These are phyloP conservation scores for Leptobrachium leishanense DNA, from an alignment of 2,113 vertebrate species.

Conservation along the genomic window DNA sequence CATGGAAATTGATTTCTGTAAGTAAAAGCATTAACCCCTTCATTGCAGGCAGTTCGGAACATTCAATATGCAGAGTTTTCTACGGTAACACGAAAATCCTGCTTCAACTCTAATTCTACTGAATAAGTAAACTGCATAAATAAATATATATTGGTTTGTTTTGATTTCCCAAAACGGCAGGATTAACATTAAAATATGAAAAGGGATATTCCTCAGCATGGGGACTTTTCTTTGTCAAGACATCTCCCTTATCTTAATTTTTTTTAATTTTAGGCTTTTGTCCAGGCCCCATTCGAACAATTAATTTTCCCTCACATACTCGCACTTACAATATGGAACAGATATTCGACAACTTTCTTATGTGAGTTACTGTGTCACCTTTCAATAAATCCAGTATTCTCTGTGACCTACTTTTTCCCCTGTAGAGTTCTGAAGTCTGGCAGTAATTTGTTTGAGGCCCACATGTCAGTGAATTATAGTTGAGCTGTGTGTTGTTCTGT, in stretches of 20 bases:
- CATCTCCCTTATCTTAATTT: background rate
- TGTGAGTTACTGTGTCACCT: background rate
- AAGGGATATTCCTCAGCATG: conserved; percentile 6
- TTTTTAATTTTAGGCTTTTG: background rate
- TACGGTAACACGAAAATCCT: too few species aligned
- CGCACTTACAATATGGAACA: background rate
- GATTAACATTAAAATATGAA: background rate
- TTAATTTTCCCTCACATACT: background rate
- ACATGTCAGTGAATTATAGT: background rate
- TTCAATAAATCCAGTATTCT: background rate
- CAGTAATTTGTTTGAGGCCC: too few species aligned
- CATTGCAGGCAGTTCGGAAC: too few species aligned
- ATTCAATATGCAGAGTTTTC: too few species aligned
- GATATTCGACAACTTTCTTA: background rate
- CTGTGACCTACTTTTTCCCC: background rate
- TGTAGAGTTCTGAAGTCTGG: background rate
- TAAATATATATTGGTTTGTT: too few species aligned
- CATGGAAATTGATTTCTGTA: too few species aligned
- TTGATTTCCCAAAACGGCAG: too few species aligned
- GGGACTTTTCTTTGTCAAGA: background rate
- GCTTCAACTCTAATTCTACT: too few species aligned
- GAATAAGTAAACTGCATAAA: too few species aligned
- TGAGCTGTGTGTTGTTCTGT: background rate
- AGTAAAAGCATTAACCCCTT: too few species aligned
- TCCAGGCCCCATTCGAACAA: conserved; percentile 25